phyloP scores from a whole-genome alignment of 2,797 vertebrate genomes.

The Mormyrops attenuatus region DNA sequence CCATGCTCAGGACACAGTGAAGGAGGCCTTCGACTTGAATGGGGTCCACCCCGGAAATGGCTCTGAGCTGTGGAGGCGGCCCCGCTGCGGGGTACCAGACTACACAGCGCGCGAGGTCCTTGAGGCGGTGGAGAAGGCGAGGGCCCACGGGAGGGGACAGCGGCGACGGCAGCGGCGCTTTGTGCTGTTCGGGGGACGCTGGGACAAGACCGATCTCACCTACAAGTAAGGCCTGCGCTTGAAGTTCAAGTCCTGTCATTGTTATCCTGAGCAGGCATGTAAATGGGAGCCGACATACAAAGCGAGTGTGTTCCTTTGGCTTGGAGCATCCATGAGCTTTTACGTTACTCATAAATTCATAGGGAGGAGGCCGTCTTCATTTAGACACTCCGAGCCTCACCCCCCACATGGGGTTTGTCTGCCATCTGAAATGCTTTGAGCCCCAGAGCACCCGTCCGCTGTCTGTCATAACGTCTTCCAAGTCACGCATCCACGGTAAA shows the following conservation, averaged over 20 bases:
- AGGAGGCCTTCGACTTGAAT: slow-evolving; percentile 18
- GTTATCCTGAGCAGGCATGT: not conserved
- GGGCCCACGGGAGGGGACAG: slow-evolving; percentile 22
- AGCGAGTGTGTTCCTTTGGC: not conserved
- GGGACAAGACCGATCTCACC: slow-evolving; percentile 81
- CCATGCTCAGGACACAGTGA: slow-evolving; percentile 27
- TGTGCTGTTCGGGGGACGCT: slow-evolving; percentile 73
- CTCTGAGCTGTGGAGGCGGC: slow-evolving; percentile 46
- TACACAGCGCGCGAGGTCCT: slow-evolving; percentile 23
- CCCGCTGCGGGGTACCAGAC: slow-evolving; percentile 70
- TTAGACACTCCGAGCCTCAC: not conserved
- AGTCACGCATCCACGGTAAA: not conserved
- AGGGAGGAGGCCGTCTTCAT: not conserved
- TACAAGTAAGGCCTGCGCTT: slow-evolving; percentile 68
- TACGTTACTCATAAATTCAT: not conserved
- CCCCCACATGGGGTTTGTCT: not conserved
- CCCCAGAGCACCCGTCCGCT: not conserved
- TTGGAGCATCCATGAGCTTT: not conserved
- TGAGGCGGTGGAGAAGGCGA: not conserved
- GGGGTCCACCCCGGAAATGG: slow-evolving; percentile 18
- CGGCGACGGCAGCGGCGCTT: slow-evolving; percentile 72
- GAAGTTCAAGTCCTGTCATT: not conserved
- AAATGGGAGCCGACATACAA: not conserved
- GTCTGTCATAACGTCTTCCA: not conserved
- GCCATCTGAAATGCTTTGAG: not conserved